These are phyloP conservation scores for Macrophya alboannulata DNA, from an alignment of 2,888 invertebrate species.

Conservation along the genomic window DNA sequence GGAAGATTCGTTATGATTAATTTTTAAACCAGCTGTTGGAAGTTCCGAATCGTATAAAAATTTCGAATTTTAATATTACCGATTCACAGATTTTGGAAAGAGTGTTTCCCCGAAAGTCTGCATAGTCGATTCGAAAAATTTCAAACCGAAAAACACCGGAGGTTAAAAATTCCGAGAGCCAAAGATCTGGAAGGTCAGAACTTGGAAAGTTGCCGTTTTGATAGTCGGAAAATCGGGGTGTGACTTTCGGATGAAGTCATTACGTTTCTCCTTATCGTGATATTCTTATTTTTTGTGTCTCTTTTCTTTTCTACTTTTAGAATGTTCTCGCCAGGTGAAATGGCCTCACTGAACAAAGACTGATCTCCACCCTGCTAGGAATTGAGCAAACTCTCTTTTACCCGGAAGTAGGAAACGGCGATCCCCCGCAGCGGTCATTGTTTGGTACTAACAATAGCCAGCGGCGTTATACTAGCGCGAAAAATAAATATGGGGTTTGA, in stretches of 20 bases:
- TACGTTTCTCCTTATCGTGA: neutral
- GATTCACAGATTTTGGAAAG: no score
- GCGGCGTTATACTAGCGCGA: slow-evolving; percentile 14
- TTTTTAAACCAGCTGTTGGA: no score
- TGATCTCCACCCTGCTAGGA: slow-evolving; percentile 6
- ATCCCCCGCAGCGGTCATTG: slow-evolving; percentile 35
- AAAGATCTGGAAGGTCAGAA: no score
- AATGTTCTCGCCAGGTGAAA: neutral
- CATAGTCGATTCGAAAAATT: no score
- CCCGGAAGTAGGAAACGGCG: slow-evolving; percentile 29
- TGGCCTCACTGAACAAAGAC: slow-evolving; percentile 19
- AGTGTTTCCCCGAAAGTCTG: no score
- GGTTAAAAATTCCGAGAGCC: no score
- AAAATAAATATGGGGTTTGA: slow-evolving; percentile 11
- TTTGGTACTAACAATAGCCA: slow-evolving; percentile 25
- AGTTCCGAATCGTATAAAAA: no score
- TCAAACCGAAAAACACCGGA: no score
- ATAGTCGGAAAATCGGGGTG: neutral
- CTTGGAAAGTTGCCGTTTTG: neutral
- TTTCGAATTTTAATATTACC: no score
- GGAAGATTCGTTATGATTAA: neutral
- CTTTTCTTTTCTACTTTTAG: neutral
- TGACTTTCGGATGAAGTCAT: slow-evolving; percentile 3
- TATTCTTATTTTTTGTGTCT: neutral
- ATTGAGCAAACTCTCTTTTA: slow-evolving; percentile 17